These are phyloP conservation scores for Coturnix japonica DNA, from an alignment of 2,113 vertebrate genomes.

Conservation along the genomic window DNA sequence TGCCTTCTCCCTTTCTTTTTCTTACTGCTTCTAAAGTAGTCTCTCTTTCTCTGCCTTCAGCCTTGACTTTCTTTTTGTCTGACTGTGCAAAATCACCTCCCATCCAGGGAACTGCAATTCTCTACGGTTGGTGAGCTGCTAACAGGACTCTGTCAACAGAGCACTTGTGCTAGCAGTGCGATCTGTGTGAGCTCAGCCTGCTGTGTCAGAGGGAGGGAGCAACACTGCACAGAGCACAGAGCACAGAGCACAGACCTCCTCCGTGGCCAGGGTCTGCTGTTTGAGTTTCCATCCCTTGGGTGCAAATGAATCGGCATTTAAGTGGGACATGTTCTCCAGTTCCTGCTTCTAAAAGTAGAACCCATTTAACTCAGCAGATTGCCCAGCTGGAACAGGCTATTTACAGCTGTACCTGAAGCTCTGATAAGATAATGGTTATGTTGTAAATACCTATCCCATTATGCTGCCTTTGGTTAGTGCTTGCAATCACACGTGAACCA, in stretches of 20 bases:
- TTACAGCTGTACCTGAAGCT: constrained; percentile 67
- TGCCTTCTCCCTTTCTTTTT: background rate
- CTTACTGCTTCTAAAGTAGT: background rate
- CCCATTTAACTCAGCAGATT: constrained; percentile 56
- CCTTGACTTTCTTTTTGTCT: background rate
- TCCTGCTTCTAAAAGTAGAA: constrained; percentile 66
- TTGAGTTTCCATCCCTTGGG: background rate
- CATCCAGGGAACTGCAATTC: background rate
- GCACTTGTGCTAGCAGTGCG: fast-evolving
- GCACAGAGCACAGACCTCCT: background rate
- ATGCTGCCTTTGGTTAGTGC: constrained; percentile 48
- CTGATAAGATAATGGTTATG: constrained; percentile 70
- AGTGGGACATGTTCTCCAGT: constrained; percentile 7
- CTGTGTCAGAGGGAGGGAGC: background rate
- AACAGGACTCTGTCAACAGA: constrained; percentile 3
- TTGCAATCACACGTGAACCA: constrained; percentile 30
- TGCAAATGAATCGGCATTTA: constrained; percentile 41
- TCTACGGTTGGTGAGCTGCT: background rate
- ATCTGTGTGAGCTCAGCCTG: background rate
- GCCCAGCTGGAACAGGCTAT: constrained; percentile 54
- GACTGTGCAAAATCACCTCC: background rate
- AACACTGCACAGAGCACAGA: fast-evolving
- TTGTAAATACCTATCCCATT: constrained; percentile 70
- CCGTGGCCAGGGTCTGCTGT: background rate
- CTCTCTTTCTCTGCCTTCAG: background rate